Evolutionary conservation across 2,888 invertebrate species (phyloP).

Genomic region (Pollenia angustigena): DNA sequence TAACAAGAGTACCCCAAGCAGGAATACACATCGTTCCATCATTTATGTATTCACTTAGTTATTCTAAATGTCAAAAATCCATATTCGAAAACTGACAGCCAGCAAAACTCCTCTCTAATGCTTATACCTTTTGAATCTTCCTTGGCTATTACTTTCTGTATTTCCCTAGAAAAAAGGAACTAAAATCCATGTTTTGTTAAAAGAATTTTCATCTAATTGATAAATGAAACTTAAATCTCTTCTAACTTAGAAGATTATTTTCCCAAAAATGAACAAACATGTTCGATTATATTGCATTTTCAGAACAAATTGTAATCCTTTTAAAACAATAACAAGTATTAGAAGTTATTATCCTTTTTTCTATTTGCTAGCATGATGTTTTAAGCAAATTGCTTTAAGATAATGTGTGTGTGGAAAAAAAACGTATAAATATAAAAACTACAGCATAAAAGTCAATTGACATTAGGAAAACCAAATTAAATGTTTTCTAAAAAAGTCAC

Average conservation of each 20-base stretch:
- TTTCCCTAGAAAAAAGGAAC: background rate
- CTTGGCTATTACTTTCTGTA: too few relatives aligned
- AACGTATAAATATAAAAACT: too few relatives aligned
- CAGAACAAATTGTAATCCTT: conserved; percentile 5
- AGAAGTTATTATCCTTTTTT: conserved; percentile 12
- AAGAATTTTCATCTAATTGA: background rate
- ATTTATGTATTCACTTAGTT: too few relatives aligned
- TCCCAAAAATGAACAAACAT: background rate
- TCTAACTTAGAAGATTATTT: background rate
- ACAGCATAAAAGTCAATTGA: too few relatives aligned
- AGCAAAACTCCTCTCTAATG: too few relatives aligned
- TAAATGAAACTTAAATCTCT: conserved; percentile 4
- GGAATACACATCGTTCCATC: too few relatives aligned
- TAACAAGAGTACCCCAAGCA: too few relatives aligned
- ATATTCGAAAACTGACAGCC: too few relatives aligned
- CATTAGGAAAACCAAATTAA: too few relatives aligned
- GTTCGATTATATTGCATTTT: conserved; percentile 3
- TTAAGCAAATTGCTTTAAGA: background rate
- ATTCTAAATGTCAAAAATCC: too few relatives aligned
- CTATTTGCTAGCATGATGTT: conserved; percentile 4
- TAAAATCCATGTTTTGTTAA: background rate
- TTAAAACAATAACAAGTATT: conserved; percentile 26
- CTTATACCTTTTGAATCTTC: too few relatives aligned
- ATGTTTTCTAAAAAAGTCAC: too few relatives aligned
- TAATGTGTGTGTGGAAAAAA: background rate